Percentiles rank a stretch among this genome's conserved stretches.
Evolutionary conservation across 2,113 vertebrate species (phyloP).

Genomic region (Tetraodon nigroviridis): DNA sequence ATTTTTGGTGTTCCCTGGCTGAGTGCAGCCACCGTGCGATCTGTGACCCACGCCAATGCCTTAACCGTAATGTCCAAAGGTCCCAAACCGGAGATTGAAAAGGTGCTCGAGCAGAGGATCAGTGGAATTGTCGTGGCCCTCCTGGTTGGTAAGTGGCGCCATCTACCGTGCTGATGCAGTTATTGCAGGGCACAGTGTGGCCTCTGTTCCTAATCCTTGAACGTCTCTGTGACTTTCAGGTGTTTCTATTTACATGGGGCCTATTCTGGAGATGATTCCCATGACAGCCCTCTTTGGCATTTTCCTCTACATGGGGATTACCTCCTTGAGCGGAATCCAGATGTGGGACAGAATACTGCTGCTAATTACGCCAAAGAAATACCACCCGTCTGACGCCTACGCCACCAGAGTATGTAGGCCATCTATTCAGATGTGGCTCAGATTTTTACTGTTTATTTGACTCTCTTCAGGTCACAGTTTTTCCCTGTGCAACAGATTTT

Average conservation of each 20-base stretch:
- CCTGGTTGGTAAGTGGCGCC: slow-evolving; percentile 83
- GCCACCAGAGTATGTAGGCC: slow-evolving; percentile 77
- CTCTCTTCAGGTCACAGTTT: too few species aligned
- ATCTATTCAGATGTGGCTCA: not conserved
- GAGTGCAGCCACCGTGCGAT: slow-evolving; percentile 91
- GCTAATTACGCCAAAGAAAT: slow-evolving; percentile 87
- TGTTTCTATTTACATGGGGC: slow-evolving; percentile 89
- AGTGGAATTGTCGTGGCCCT: slow-evolving; percentile 86
- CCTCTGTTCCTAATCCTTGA: not conserved
- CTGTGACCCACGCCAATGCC: slow-evolving; percentile 92
- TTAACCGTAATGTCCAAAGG: slow-evolving; percentile 88
- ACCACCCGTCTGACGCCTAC: slow-evolving; percentile 81
- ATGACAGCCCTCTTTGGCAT: slow-evolving; percentile 92
- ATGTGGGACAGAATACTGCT: slow-evolving; percentile 90
- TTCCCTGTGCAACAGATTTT: too few species aligned
- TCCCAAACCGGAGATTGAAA: slow-evolving; percentile 76
- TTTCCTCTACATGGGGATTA: slow-evolving; percentile 98
- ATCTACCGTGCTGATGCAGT: not conserved
- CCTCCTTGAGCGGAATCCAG: slow-evolving; percentile 93
- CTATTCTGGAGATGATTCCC: slow-evolving; percentile 86
- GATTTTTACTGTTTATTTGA: too few species aligned
- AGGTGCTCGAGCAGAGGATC: slow-evolving; percentile 89
- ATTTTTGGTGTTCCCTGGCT: slow-evolving; percentile 95
- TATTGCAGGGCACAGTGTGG: not conserved
- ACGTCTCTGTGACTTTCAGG: slow-evolving; percentile 67